Base-by-base conservation (phyloP, 30 jellyfish, hydroid and myxozoan genomes). In the Pseudorhiza aurosa region DNA sequence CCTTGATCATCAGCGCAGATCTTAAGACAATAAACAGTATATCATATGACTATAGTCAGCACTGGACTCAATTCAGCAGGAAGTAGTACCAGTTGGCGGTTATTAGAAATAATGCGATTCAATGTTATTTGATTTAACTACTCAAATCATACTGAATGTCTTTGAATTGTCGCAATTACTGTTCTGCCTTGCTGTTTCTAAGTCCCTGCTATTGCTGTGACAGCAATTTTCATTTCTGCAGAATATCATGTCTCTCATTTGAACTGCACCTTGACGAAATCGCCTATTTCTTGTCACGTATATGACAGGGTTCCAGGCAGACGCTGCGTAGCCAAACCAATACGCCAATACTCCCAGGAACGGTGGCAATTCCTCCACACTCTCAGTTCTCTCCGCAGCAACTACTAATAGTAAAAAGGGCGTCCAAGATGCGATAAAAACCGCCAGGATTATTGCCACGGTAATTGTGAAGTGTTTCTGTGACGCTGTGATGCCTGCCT, bases 261-360 rank as follows among this genome's bases (percentile, higher is more conserved):
- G 8, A 55, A 31, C 45, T 28, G 59, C 77, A 1, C 83, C 94
- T 8, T 57, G 30, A 5, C 94, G 94, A 50, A 85, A 60, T 49
- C 80, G 47, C 24, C 64, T 29, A 56, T 74, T 85, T 45, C 77
- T 44, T 47, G 85, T 62, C 35, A 57, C 33, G 62, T 65, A 72
- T 25, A 85, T 65, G 12, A 85, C 58, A 15, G 96, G 96, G 42
- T 85, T 85, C 85, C 87, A 73, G 1, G 68, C 72, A 10, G 88
- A 65, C 8, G 74, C 81, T 8, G 90, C 84, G 68, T 85, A 85
- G 17, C 96, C 90, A 74, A 68, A 85, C 90, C 89, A 72, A 47
- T 85, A 85, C 5, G 96, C 96, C 8, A 72, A 27, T 1, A 65
- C 81, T n/a, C 96, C 96, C 6, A 85, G 85, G 36, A 75, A 73